These are phyloP conservation scores for Diabrotica undecimpunctata DNA, from an alignment of 1,140 invertebrate genomes.

Conservation along the genomic window DNA sequence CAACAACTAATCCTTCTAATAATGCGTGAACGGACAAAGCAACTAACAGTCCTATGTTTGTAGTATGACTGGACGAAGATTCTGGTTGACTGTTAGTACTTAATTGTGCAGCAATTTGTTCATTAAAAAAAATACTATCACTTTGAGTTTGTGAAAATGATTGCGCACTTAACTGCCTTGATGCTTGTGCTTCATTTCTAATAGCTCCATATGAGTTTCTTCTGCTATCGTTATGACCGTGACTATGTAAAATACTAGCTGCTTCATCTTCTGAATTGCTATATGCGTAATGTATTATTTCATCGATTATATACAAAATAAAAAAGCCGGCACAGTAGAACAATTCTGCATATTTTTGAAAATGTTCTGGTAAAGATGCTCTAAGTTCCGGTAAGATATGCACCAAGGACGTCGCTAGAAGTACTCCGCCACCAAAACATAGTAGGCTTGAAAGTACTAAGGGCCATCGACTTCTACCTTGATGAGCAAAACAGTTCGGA, in stretches of 20 bases:
- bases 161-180: constrained; percentile 25
- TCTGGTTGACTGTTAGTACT: constrained; percentile 61
- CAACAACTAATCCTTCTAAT: constrained; percentile 80
- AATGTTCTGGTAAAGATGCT: constrained; percentile 25
- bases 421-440: constrained; percentile 81
- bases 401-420: constrained; percentile 75
- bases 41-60: constrained; percentile 59
- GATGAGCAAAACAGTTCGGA: constrained; percentile 58
- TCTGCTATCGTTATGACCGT: neutral
- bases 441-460: constrained; percentile 62
- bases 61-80: constrained; percentile 54
- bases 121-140: constrained; percentile 27
- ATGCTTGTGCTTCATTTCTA: constrained; percentile 39
- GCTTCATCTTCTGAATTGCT: constrained; percentile 40
- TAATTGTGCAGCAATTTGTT: constrained; percentile 52
- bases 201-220: constrained; percentile 39
- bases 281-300: constrained; percentile 64
- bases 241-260: constrained; percentile 23
- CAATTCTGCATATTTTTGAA: constrained; percentile 60
- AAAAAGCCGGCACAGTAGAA: constrained; percentile 74
- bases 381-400: constrained; percentile 82
- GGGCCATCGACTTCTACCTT: constrained; percentile 53
- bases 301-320: constrained; percentile 74
- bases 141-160: constrained; percentile 21
- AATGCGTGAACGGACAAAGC: constrained; percentile 76